Percentiles rank a stretch among this genome's conserved stretches.
These are phyloP conservation scores for Vollenhovia emeryi DNA, from an alignment of 1,140 invertebrate species.

Conservation along the genomic window DNA sequence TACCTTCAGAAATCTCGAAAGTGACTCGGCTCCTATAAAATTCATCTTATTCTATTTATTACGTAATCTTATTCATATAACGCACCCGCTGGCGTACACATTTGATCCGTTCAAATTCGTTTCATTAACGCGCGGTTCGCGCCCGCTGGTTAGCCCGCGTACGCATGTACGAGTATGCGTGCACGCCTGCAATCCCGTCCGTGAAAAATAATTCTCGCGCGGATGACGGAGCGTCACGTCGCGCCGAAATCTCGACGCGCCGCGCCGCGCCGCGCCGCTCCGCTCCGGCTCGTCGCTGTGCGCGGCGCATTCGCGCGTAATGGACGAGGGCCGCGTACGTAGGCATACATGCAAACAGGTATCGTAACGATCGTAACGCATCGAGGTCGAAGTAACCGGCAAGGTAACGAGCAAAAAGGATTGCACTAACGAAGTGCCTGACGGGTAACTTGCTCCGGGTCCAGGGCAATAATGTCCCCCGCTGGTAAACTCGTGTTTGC, in stretches of 20 bases:
- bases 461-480: constrained; percentile 77
- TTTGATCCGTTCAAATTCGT: not conserved
- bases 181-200: not conserved
- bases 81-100: not conserved
- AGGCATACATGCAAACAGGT: constrained; percentile 62
- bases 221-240: not conserved
- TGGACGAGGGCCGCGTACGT: not conserved
- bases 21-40: not conserved
- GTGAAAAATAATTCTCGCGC: constrained; percentile 37
- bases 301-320: constrained; percentile 39
- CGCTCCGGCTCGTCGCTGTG: constrained; percentile 28
- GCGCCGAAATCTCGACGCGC: constrained; percentile 44
- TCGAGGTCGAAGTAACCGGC: constrained; percentile 76
- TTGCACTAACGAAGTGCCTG: constrained; percentile 82
- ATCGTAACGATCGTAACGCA: constrained; percentile 76
- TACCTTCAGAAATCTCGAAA: not conserved
- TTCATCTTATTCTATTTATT: not conserved
- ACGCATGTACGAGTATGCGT: no score
- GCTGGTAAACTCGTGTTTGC: constrained; percentile 82
- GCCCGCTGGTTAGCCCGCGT: not conserved
- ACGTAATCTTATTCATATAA: not conserved
- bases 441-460: constrained; percentile 77
- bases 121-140: not conserved
- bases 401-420: constrained; percentile 80
- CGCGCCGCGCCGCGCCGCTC: constrained; percentile 9